Evolutionary conservation across 2,113 vertebrate species (phyloP), one percentile per base, ranked within the genome.

Genomic region (Cygnus atratus): DNA sequence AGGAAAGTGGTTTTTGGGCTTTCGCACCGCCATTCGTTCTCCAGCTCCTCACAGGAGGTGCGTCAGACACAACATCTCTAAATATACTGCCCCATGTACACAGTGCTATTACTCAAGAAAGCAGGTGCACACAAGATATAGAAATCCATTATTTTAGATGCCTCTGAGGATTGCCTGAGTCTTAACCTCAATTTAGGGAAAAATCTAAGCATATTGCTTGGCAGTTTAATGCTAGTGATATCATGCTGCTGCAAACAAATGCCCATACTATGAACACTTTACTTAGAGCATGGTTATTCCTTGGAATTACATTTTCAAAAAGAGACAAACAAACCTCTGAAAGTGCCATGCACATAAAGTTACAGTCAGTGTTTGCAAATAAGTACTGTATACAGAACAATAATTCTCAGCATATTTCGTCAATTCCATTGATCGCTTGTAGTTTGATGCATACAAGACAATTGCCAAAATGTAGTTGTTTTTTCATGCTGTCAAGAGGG

Each of bases 61-160:
- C n/a, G 52, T 57, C 85, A 88, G 76, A 88, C 68, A 83, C 18
- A 89, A 43, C 70, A 67, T 35, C 68, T 59, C 75, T 65, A 74
- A 86, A 90, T 39, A 84, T 50, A 90, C 52, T 43, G 79, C 48
- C 46, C 88, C 13, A 31, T 11, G 16, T n/a, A 80, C 33, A 19
- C n/a, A n/a, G 41, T 6, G 39, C 59, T 85, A 44, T 74, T 66
- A 74, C 55, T 94, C 93, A 59, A 84, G 52, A 70, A 95, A 62
- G 28, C 63, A 91, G 8, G 6, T 59, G n/a, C 67, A 77, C 41
- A 50, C 31, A 86, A 66, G 65, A 84, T 72, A 87, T 2, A 81
- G 75, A 94, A 94, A 88, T 80, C 26, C 72, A 88, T 84, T 78
- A 90, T 83, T 95, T 90, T 26, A 71, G 75, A 50, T 35, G 46